Conservation (phyloP, 2,113 vertebrate genomes). For the Sterrhoptilus dennistouni region DNA sequence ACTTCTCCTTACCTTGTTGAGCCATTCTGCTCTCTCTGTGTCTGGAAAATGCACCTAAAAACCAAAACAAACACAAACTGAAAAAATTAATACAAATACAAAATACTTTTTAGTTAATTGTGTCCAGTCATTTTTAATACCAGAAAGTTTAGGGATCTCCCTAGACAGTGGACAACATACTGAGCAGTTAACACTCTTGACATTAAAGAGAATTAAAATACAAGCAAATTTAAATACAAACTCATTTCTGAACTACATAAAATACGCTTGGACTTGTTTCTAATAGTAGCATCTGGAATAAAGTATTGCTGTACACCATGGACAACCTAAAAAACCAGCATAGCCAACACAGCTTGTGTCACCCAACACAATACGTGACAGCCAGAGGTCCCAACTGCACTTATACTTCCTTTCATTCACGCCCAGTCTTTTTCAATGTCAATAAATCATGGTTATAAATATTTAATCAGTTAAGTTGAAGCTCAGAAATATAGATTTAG, state of each 20-base stretch:
- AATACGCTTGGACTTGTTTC: not conserved
- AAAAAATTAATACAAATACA: not conserved
- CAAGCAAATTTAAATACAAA: not conserved
- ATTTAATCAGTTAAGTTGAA: not conserved
- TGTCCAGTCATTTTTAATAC: not conserved
- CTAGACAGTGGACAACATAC: not conserved
- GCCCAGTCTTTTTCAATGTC: not conserved
- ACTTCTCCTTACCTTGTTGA: slow-evolving; percentile 88
- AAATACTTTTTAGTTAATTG: not conserved
- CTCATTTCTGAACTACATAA: not conserved
- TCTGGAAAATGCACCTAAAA: slow-evolving; percentile 94
- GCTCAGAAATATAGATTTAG: not conserved
- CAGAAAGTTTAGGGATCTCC: not conserved
- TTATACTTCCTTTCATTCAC: not conserved
- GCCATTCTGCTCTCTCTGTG: slow-evolving; percentile 95
- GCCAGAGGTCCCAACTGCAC: not conserved
- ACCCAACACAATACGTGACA: accelerated
- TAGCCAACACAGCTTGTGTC: not conserved
- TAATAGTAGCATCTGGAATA: not conserved
- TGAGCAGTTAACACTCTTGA: not conserved
- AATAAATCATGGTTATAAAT: not conserved
- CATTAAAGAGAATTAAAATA: not conserved
- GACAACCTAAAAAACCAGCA: not conserved
- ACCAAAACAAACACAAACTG: not conserved
- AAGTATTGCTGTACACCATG: not conserved